Base-by-base conservation (phyloP, 1,140 invertebrate species). In the Neomicropteryx cornuta region DNA sequence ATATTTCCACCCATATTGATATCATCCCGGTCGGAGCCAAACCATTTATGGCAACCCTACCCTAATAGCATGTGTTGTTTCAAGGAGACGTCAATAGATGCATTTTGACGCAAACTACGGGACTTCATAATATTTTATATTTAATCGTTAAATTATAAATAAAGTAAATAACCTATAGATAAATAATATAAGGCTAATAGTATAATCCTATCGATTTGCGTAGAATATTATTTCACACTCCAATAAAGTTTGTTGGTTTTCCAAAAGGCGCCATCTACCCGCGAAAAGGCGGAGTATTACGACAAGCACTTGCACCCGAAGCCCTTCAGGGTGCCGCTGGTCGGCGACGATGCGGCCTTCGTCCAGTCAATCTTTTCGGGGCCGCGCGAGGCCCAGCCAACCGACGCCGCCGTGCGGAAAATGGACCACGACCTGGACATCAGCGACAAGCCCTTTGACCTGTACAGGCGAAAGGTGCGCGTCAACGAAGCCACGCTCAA, bases 401-500 rank as follows among this genome's bases (percentile, higher is more conserved):
- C 23, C 23, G 23, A 8, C 23, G 13, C 23, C 23, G 8, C 8
- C 23, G 23, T 8, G 23, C 36, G 42, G 5, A 42, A 43, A 4
- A 52, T 47, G 40, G 60, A 65, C 43, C 62, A 55, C 13, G 42
- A 59, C 2, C 63, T 65, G 36, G 48, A 62, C 45, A 48, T 65
- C 1, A 62, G 63, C 33, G 50, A 61, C 1, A 55, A 54, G 47
- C 46, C 63, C 42, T 65, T 62, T 21, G 62, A 46, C 2, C 62
- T 60, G 4, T 54, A 58, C n/a, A n/a, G n/a, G n/a, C n/a, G n/a
- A n/a, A n/a, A n/a, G n/a, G n/a, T n/a, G n/a, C n/a, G n/a, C n/a
- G n/a, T n/a, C n/a, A 39, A 56, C 55, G 4, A 52, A 58, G n/a
- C 35, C 13, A 42, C 64, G 4, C 56, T 67, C 18, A 55, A 66